Conservation (phyloP, 2,888 invertebrate species). For the Folsomia candida region DNA sequence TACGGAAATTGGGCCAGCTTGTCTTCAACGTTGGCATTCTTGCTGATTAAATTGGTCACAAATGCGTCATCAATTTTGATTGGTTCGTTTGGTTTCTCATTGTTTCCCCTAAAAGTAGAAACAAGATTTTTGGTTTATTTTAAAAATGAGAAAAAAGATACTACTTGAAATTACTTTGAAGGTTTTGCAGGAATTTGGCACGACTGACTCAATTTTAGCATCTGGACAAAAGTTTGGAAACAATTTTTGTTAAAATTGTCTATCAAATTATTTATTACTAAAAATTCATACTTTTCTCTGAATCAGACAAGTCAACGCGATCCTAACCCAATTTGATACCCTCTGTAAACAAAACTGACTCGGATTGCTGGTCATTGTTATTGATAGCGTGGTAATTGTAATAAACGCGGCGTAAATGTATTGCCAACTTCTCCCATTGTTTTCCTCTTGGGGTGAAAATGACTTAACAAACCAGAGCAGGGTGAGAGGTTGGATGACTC, state of each 20-base stretch:
- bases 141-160: no score
- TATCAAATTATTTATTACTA: no score
- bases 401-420: conserved; percentile 21
- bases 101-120: no score
- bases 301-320: conserved; percentile 19
- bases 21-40: conserved; percentile 16
- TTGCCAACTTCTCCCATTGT: conserved; percentile 14
- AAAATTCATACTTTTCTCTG: conserved; percentile 30
- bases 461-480: conserved; percentile 17
- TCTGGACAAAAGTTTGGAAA: no score
- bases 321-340: conserved; percentile 19
- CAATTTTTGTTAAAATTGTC: no score
- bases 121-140: no score
- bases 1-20: conserved; percentile 13
- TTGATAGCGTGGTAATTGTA: conserved; percentile 9
- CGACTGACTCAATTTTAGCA: no score
- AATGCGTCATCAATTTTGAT: no score
- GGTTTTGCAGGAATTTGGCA: no score
- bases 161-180: no score
- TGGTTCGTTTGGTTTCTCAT: no score
- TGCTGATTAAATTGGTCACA: conserved; percentile 18
- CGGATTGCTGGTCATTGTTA: conserved; percentile 25
- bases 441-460: conserved; percentile 9
- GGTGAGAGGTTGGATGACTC: conserved; percentile 23
- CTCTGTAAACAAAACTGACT: conserved; percentile 18